Evolutionary conservation across 2,113 vertebrate genomes (phyloP).

Genomic region (Forbesichthys agassizii): DNA sequence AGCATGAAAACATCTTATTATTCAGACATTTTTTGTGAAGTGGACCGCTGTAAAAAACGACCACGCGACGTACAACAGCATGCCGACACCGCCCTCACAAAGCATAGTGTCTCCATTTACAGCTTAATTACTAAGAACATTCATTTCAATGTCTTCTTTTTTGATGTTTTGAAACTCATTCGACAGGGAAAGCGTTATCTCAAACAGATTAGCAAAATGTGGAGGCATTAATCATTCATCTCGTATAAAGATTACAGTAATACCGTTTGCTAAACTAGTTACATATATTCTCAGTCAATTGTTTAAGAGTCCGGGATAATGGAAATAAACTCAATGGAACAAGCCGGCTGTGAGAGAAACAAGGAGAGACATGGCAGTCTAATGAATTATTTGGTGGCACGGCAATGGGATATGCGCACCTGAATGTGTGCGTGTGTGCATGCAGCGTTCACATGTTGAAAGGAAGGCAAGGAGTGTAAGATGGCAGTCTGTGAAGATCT

Average conservation of each 20-base stretch:
- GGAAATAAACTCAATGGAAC: slow-evolving; percentile 70
- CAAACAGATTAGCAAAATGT: slow-evolving; percentile 25
- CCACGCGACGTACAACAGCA: too few relatives aligned
- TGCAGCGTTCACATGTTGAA: slow-evolving; percentile 19
- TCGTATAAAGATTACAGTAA: slow-evolving; percentile 45
- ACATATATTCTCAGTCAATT: slow-evolving; percentile 59
- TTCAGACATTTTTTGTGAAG: neutral
- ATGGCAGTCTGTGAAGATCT: slow-evolving; percentile 6
- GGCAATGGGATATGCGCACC: slow-evolving; percentile 68
- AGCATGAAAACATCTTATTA: slow-evolving; percentile 45
- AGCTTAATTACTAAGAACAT: too few relatives aligned
- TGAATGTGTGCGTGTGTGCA: slow-evolving; percentile 37
- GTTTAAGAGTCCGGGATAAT: slow-evolving; percentile 65
- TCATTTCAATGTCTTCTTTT: too few relatives aligned
- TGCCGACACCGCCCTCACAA: too few relatives aligned
- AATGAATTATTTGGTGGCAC: slow-evolving; percentile 71
- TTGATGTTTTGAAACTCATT: too few relatives aligned
- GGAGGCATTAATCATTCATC: slow-evolving; percentile 51
- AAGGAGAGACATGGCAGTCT: slow-evolving; percentile 66
- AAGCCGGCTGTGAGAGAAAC: slow-evolving; percentile 70
- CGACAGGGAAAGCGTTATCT: neutral
- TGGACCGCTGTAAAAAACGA: too few relatives aligned
- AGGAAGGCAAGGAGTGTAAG: neutral
- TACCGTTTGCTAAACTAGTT: slow-evolving; percentile 43
- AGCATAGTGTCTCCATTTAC: too few relatives aligned